Evolutionary conservation across 2,113 vertebrate species (phyloP), one percentile per base, ranked within the genome.

Genomic region (Mionectes macconnelli): DNA sequence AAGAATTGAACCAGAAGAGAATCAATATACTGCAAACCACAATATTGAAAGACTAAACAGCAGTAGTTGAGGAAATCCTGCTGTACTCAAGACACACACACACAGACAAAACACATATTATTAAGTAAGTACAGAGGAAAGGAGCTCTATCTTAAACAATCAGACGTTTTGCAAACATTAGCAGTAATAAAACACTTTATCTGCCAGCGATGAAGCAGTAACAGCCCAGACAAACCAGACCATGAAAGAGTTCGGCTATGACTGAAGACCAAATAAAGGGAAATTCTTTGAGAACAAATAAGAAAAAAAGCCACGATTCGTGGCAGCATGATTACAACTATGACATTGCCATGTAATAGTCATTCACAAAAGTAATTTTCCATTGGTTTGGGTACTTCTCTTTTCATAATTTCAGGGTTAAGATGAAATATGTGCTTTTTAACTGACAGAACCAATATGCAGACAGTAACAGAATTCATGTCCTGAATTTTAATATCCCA

Each of bases 141-240:
- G 59, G 17, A 87, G 47, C 69, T 80, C 85, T 49, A 85, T 49
- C 84, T 77, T 85, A 44, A 49, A 39, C 40, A 91, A 60, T 44
- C n/a, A 85, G 39, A 64, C 19, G 27, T 73, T 72, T 67, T 78
- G 70, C 80, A 89, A 91, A 87, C 59, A 55, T 77, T 72, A 94
- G 50, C 59, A 68, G 64, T 77, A 78, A 89, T 79, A 77, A 93
- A 79, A 88, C 49, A 57, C 76, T 90, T 93, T 9, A 94, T 94
- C 73, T 63, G 37, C 83, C 89, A 87, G 69, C 10, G n/a, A 92
- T 52, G 63, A 90, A 88, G 42, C 39, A 77, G 16, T 35, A 95
- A 80, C 31, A 87, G 72, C 70, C 78, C 76, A 72, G 64, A 82
- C 40, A 96, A 84, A 81, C 15, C 50, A 91, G 53, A 83, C 30